These are phyloP conservation scores for Orius laevigatus DNA, from an alignment of 1,140 invertebrate species.

Conservation along the genomic window DNA sequence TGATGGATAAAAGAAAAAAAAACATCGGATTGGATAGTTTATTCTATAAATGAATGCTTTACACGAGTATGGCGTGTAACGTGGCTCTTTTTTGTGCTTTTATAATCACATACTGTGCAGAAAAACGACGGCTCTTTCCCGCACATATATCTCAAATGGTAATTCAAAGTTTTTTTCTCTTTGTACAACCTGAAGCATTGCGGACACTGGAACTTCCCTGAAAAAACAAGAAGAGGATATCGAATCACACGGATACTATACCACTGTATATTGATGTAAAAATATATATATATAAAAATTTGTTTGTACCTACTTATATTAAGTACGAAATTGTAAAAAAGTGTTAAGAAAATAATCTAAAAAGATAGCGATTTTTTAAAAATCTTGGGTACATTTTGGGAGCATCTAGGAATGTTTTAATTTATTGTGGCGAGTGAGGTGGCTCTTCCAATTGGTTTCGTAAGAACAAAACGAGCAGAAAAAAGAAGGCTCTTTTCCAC, in stretches of 20 bases:
- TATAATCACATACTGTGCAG: slow-evolving; percentile 31
- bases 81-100: too few species aligned
- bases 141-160: slow-evolving; percentile 31
- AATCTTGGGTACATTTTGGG: neutral
- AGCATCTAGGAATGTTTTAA: neutral
- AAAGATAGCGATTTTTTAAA: too few species aligned
- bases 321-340: too few species aligned
- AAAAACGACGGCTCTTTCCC: slow-evolving; percentile 36
- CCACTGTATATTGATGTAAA: slow-evolving; percentile 12
- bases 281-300: slow-evolving; percentile 12
- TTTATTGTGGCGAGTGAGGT: slow-evolving; percentile 19
- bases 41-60: too few species aligned
- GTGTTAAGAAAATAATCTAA: too few species aligned
- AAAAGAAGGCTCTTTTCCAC: slow-evolving; percentile 21
- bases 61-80: too few species aligned
- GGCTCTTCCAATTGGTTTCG: slow-evolving; percentile 21
- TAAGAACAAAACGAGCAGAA: slow-evolving; percentile 21
- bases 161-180: slow-evolving; percentile 19
- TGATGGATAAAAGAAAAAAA: too few species aligned
- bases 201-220: slow-evolving; percentile 15
- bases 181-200: slow-evolving; percentile 22
- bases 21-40: too few species aligned
- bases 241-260: neutral
- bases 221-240: too few species aligned
- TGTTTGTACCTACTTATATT: neutral